Base-by-base conservation (phyloP, 2,888 invertebrate genomes). In the Torymus texanus region DNA sequence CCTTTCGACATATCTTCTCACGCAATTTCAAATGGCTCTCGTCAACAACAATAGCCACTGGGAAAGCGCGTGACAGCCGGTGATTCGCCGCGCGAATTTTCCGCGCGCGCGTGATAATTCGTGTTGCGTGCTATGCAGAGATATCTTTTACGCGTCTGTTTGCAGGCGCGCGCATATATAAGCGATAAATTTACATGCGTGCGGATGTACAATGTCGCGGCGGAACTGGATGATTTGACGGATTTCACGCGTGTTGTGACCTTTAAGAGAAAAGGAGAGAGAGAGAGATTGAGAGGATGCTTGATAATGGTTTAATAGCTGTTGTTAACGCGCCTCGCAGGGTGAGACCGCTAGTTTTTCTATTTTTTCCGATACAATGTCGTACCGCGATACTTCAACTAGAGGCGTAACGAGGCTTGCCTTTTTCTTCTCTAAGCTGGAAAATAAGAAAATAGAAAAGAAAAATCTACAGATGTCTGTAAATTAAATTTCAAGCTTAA, bases 151-250 rank as follows among this genome's bases (percentile, higher is more conserved):
- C 59, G 59, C 74, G 55, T 8, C 29, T 59, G 58, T 61, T 51
- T 14, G 18, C 55, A 16, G 51, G 55, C 75, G 61, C 18, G 50
- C 55, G 11, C n/a, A 21, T 21, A 21, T 21, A 21, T 21, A 21
- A 2, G 56, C 55, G 56, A 78, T 78, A 74, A 74, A 78, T 61
- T 70, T 63, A 67, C 78, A 61, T 65, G 70, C 59, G 66, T 41
- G 61, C 71, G 18, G 4, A 21, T 0, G 21, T 10, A 11, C 67
- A 18, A 41, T 41, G 41, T 41, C 41, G 41, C 41, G 41, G 24
- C 72, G 72, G 79, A 80, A 80, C 73, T 76, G 68, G 72, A 68
- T 76, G 73, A 80, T 80, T 76, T 68, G 76, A 50, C 76, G 72
- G 61, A 59, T 75, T 75, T 75, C 41, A 51, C 75, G 51, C 59